Conservation (phyloP, 1,140 invertebrate genomes). For the Phymorhynchus buccinoides region DNA sequence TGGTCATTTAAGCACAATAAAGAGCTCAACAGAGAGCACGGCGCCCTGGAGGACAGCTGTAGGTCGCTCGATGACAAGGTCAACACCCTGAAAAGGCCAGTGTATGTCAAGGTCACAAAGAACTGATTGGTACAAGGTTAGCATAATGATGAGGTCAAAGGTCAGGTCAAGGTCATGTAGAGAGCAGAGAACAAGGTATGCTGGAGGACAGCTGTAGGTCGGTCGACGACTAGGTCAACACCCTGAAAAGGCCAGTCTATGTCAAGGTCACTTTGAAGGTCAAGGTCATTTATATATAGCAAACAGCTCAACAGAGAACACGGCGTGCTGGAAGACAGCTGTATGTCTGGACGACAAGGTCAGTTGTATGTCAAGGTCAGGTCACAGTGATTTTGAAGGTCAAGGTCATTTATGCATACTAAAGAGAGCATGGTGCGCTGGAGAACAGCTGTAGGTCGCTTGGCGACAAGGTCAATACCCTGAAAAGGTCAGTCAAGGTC, state of each 20-base stretch:
- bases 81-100: slow-evolving; percentile 65
- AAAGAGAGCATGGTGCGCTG: slow-evolving; percentile 63
- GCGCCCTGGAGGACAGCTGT: slow-evolving; percentile 61
- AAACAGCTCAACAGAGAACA: no score
- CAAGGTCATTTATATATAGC: no score
- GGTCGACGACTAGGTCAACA: slow-evolving; percentile 65
- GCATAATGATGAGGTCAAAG: no score
- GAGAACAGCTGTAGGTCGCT: slow-evolving; percentile 61
- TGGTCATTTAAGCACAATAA: no score
- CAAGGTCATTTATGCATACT: no score
- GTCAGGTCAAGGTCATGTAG: no score
- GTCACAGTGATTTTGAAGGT: no score
- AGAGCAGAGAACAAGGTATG: slow-evolving; percentile 63
- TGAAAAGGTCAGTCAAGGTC: no score
- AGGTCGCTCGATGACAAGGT: slow-evolving; percentile 66
- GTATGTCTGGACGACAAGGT: slow-evolving; percentile 66
- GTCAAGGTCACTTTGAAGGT: no score
- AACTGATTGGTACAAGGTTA: no score
- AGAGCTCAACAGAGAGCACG: slow-evolving; percentile 61
- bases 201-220: slow-evolving; percentile 61
- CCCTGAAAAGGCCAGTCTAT: slow-evolving; percentile 68
- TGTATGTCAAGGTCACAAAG: no score
- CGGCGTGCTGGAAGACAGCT: slow-evolving; percentile 62
- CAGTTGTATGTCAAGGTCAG: no score
- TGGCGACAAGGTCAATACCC: slow-evolving; percentile 64